Evolutionary conservation across 1,140 invertebrate genomes (phyloP).

Genomic region (Dreissena rostriformis): DNA sequence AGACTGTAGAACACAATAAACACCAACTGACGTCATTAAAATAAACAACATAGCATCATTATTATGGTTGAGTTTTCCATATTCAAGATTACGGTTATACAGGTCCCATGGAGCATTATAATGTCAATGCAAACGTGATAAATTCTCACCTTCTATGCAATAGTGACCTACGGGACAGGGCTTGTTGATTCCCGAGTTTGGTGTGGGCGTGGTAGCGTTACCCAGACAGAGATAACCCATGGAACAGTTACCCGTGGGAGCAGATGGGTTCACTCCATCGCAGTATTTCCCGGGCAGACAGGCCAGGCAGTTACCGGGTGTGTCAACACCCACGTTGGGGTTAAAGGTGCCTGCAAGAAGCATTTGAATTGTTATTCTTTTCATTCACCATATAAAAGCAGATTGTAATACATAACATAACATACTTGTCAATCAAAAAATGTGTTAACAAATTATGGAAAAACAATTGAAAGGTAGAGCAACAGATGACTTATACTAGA

Average conservation of each 20-base stretch:
- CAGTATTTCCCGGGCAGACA: slow-evolving; percentile 77
- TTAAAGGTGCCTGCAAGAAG: slow-evolving; percentile 72
- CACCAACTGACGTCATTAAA: too few species aligned
- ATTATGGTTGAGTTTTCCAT: too few species aligned
- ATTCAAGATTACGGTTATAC: too few species aligned
- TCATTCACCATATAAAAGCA: too few species aligned
- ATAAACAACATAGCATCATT: too few species aligned
- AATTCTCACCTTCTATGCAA: slow-evolving; percentile 71
- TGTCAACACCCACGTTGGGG: slow-evolving; percentile 58
- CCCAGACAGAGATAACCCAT: slow-evolving; percentile 75
- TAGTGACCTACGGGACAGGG: slow-evolving; percentile 77
- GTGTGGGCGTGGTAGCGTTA: slow-evolving; percentile 67
- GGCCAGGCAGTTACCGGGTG: slow-evolving; percentile 60
- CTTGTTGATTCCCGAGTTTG: slow-evolving; percentile 73
- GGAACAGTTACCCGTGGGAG: slow-evolving; percentile 69
- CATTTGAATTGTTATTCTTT: neutral
- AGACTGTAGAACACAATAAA: too few species aligned
- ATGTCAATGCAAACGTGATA: neutral
- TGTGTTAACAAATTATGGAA: too few species aligned
- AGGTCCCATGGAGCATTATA: neutral
- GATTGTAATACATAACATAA: too few species aligned
- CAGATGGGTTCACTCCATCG: slow-evolving; percentile 68
- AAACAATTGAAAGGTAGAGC: too few species aligned
- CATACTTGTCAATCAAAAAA: too few species aligned
- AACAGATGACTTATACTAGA: too few species aligned